phyloP scores from a whole-genome alignment of 2,113 vertebrate genomes.

The Columba livia region DNA sequence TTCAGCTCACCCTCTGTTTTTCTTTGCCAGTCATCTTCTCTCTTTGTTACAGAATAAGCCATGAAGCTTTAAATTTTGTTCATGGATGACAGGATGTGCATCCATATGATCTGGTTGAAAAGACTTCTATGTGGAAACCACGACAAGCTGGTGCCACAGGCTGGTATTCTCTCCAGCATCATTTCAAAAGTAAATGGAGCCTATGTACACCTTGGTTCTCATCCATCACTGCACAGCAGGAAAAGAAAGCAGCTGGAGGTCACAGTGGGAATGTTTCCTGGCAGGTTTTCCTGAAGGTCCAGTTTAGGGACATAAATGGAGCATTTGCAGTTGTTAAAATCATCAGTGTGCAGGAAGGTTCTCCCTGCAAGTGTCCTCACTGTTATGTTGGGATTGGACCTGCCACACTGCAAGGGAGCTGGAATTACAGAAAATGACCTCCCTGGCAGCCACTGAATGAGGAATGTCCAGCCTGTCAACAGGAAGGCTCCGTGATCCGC shows the following conservation, averaged over 20 bases:
- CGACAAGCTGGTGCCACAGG: neutral
- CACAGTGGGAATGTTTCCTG: neutral
- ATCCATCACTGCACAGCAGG: neutral
- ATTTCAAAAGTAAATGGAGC: neutral
- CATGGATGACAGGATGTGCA: neutral
- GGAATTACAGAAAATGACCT: neutral
- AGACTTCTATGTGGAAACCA: neutral
- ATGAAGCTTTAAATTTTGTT: neutral
- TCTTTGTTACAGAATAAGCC: neutral
- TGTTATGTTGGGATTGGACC: neutral
- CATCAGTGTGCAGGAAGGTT: neutral
- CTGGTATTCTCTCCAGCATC: neutral
- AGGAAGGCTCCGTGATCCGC: neutral
- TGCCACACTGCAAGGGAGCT: neutral
- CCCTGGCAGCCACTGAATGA: neutral
- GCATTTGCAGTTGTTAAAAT: neutral
- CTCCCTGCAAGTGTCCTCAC: neutral
- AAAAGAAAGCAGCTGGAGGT: neutral
- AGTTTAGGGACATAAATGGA: neutral
- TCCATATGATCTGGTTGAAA: neutral
- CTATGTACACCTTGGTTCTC: neutral
- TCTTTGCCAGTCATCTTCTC: neutral
- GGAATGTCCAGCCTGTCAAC: neutral
- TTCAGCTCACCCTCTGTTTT: neutral
- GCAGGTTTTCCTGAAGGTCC: neutral